A percentile compares a stretch with the other conserved stretches of the same genome.
phyloP scores from a whole-genome alignment of 2,888 invertebrate species.

The Suillia variegata region DNA sequence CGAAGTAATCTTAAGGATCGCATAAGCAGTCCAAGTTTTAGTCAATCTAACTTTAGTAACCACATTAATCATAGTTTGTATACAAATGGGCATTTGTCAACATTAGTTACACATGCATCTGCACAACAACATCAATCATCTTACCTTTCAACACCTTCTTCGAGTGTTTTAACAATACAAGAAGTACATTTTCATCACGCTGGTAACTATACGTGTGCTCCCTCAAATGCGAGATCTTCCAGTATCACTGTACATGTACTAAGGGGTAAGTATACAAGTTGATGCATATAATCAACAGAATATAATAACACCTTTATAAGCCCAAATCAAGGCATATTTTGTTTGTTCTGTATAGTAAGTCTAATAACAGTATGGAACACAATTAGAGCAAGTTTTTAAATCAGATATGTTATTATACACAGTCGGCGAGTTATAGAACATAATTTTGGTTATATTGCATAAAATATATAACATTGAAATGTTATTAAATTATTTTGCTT shows the following conservation, averaged over 20 bases:
- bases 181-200: slow-evolving; percentile 70
- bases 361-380: too few species aligned
- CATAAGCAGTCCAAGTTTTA: slow-evolving; percentile 58
- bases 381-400: too few species aligned
- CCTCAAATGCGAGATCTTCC: slow-evolving; percentile 76
- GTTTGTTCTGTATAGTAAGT: too few species aligned
- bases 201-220: slow-evolving; percentile 83
- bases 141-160: slow-evolving; percentile 50
- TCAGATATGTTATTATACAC: too few species aligned
- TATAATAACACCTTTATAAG: too few species aligned
- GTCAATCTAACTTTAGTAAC: slow-evolving; percentile 16
- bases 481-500: too few species aligned
- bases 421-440: too few species aligned
- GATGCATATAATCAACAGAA: too few species aligned
- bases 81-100: slow-evolving; percentile 31
- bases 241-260: slow-evolving; percentile 78
- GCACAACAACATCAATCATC: slow-evolving; percentile 43
- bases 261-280: slow-evolving; percentile 67
- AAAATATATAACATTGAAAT: too few species aligned
- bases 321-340: too few species aligned
- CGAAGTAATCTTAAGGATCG: slow-evolving; percentile 35
- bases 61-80: slow-evolving; percentile 32
- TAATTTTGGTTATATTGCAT: too few species aligned
- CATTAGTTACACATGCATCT: slow-evolving; percentile 26
- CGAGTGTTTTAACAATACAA: slow-evolving; percentile 71